Conservation (phyloP, 2,888 invertebrate species). For the Boloria selene region DNA sequence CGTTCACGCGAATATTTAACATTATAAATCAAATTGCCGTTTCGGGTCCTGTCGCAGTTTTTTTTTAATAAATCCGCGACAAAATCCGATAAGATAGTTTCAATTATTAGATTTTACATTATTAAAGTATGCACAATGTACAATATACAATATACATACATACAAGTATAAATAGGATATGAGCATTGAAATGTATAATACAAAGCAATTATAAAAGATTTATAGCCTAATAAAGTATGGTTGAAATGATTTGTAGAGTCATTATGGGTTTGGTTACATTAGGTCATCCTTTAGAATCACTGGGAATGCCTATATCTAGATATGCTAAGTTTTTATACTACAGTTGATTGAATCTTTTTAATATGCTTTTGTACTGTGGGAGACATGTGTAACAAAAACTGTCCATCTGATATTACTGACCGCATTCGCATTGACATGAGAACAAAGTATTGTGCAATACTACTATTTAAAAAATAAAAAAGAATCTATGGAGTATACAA, state of each 20-base stretch:
- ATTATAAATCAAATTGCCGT: too few species aligned
- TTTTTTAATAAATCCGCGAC: too few species aligned
- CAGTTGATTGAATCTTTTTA: slow-evolving; percentile 25
- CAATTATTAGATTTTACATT: neutral
- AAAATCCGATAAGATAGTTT: too few species aligned
- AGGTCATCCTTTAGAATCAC: slow-evolving; percentile 31
- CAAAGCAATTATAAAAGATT: slow-evolving; percentile 9
- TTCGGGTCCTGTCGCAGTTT: too few species aligned
- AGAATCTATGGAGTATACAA: neutral
- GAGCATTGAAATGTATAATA: slow-evolving; percentile 11
- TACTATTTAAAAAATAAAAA: neutral
- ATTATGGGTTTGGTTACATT: slow-evolving; percentile 36
- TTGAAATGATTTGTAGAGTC: slow-evolving; percentile 28
- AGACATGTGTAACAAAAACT: neutral
- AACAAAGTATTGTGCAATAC: neutral
- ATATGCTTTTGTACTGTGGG: slow-evolving; percentile 17
- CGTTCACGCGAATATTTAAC: too few species aligned
- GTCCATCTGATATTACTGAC: neutral
- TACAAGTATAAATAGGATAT: neutral
- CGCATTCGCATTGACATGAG: neutral
- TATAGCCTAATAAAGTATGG: slow-evolving; percentile 15
- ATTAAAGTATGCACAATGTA: neutral
- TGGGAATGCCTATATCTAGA: slow-evolving; percentile 17
- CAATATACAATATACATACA: neutral
- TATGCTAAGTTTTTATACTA: slow-evolving; percentile 17